These are phyloP conservation scores for Allolobophora icterica DNA, from an alignment of 2,888 invertebrate genomes.

Conservation along the genomic window DNA sequence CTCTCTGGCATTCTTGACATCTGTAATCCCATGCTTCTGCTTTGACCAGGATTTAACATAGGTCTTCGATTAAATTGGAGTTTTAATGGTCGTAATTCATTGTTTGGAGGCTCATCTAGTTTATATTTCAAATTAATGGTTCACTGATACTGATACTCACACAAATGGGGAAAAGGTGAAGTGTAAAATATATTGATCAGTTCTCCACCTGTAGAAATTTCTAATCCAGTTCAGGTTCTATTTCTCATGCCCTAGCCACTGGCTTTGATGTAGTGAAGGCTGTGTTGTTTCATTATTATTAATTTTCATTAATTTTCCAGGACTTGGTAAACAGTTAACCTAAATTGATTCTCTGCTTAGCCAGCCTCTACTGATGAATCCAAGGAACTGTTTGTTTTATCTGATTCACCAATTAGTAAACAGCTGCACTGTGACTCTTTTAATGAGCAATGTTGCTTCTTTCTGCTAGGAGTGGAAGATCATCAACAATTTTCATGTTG, in stretches of 20 bases:
- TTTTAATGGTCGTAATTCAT: not conserved
- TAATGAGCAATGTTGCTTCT: not conserved
- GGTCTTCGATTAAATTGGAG: not conserved
- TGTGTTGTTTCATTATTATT: not conserved
- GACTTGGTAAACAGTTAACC: too few relatives aligned
- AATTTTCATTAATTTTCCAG: not conserved
- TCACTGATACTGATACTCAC: too few relatives aligned
- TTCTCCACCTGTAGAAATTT: not conserved
- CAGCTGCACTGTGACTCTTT: not conserved
- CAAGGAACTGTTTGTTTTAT: not conserved
- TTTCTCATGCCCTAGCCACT: not conserved
- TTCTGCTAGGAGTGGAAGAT: conserved; percentile 88
- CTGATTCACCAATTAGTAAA: not conserved
- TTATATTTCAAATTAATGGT: not conserved
- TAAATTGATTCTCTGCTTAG: not conserved
- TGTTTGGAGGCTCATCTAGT: not conserved
- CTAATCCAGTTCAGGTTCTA: not conserved
- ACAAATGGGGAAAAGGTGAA: not conserved
- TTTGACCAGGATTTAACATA: not conserved
- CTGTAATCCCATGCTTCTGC: not conserved
- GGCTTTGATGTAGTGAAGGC: not conserved
- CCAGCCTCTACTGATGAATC: not conserved
- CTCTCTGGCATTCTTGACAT: not conserved
- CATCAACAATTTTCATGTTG: conserved; percentile 92
- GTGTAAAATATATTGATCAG: not conserved